Conservation (phyloP, 2,888 invertebrate genomes). For the Diarsia brunnea region DNA sequence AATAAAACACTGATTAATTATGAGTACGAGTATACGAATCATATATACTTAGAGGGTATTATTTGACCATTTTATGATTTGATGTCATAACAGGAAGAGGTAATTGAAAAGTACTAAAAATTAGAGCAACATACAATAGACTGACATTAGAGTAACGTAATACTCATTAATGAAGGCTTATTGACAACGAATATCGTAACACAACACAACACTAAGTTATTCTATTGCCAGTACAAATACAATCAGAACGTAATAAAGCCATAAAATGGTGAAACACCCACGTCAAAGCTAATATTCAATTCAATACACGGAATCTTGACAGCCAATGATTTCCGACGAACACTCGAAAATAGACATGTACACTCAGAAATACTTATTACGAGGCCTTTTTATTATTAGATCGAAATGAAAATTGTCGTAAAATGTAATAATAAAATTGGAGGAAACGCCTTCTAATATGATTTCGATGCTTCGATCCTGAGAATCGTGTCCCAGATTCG, state of each 20-base stretch:
- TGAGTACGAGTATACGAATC: too few species aligned
- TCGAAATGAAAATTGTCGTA: constrained; percentile 64
- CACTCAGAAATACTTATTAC: constrained; percentile 40
- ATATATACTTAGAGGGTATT: too few species aligned
- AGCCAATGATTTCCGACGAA: constrained; percentile 27
- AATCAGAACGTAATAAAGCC: constrained; percentile 12
- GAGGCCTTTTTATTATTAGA: constrained; percentile 53
- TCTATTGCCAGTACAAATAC: constrained; percentile 6
- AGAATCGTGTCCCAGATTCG: constrained; percentile 71
- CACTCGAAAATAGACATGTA: constrained; percentile 43
- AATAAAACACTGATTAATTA: too few species aligned
- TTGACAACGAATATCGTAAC: background rate
- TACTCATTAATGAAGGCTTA: background rate
- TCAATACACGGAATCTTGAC: constrained; percentile 29
- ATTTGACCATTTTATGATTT: too few species aligned
- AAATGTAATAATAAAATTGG: constrained; percentile 73
- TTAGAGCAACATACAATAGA: background rate
- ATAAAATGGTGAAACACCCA: constrained; percentile 14
- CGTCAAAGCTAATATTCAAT: constrained; percentile 29
- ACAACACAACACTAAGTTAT: background rate
- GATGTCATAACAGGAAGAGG: too few species aligned
- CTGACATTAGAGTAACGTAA: background rate
- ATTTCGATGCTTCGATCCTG: constrained; percentile 66
- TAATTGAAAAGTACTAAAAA: background rate
- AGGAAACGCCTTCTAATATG: constrained; percentile 67